Conservation (phyloP, 2,113 vertebrate genomes). For the Oryzias celebensis region DNA sequence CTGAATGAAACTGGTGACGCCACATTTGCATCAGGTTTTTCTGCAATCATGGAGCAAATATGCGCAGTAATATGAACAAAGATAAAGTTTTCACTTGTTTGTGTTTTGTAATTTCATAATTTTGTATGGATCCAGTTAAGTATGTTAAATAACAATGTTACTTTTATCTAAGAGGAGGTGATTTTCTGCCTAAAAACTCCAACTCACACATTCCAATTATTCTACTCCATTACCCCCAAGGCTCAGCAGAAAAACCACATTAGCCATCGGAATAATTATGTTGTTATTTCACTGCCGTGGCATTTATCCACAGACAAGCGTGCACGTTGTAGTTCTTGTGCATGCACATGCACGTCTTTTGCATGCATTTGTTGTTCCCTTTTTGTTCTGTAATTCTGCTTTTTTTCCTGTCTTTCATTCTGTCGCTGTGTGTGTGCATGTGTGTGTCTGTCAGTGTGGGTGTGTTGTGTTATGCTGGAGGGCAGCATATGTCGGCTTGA, state of each 20-base stretch:
- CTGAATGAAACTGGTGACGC: too few relatives aligned
- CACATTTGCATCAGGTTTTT: too few relatives aligned
- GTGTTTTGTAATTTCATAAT: background rate
- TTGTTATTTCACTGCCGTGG: slow-evolving; percentile 65
- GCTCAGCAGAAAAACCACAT: slow-evolving; percentile 61
- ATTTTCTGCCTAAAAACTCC: slow-evolving; percentile 46
- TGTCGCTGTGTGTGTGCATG: background rate
- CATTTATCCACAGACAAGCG: slow-evolving; percentile 57
- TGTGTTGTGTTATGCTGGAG: slow-evolving; percentile 25
- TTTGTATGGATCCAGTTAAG: background rate
- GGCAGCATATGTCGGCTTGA: slow-evolving; percentile 38
- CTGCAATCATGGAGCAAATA: too few relatives aligned
- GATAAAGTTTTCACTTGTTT: background rate
- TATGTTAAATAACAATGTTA: slow-evolving; percentile 10
- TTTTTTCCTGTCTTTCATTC: slow-evolving; percentile 8
- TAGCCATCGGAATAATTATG: slow-evolving; percentile 58
- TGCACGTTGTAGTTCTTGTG: background rate
- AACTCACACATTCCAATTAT: slow-evolving; percentile 62
- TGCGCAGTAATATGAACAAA: too few relatives aligned
- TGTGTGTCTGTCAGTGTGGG: slow-evolving; percentile 15
- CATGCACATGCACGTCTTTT: background rate
- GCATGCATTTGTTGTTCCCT: slow-evolving; percentile 3
- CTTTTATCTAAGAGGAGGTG: slow-evolving; percentile 5
- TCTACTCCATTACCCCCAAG: slow-evolving; percentile 64
- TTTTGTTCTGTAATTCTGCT: slow-evolving; percentile 4